phyloP scores from a whole-genome alignment of 2,888 invertebrate species.

The Drosophila anomalata region DNA sequence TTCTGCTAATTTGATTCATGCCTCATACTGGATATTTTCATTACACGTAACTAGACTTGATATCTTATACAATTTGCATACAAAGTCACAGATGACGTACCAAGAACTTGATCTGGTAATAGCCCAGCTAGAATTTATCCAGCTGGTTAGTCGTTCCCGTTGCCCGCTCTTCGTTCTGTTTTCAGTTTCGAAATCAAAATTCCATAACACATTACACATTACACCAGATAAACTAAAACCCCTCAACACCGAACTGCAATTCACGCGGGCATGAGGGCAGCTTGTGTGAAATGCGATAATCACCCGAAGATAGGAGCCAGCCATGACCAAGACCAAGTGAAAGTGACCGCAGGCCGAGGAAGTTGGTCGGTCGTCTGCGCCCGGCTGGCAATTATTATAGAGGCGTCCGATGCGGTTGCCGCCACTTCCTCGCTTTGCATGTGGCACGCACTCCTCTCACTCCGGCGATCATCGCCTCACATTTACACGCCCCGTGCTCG shows the following conservation, averaged over 20 bases:
- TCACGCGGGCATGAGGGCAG: slow-evolving; percentile 46
- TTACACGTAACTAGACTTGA: background rate
- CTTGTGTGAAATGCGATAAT: slow-evolving; percentile 57
- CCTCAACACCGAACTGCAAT: slow-evolving; percentile 19
- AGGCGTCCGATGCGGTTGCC: slow-evolving; percentile 16
- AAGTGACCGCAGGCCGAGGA: slow-evolving; percentile 55
- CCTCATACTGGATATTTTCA: background rate
- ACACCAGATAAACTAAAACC: slow-evolving; percentile 58
- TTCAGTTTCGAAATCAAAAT: slow-evolving; percentile 60
- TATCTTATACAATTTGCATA: background rate
- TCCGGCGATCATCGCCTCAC: slow-evolving; percentile 50
- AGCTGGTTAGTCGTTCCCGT: slow-evolving; percentile 56
- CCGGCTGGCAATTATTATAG: slow-evolving; percentile 44
- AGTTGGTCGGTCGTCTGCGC: slow-evolving; percentile 20
- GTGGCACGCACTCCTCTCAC: slow-evolving; percentile 38
- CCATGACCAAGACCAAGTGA: slow-evolving; percentile 78
- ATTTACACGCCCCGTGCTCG: slow-evolving; percentile 26
- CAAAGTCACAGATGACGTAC: slow-evolving; percentile 51
- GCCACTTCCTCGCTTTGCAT: slow-evolving; percentile 38
- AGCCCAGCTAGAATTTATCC: slow-evolving; percentile 38
- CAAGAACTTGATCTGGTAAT: slow-evolving; percentile 57
- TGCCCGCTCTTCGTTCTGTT: slow-evolving; percentile 45
- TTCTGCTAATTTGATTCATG: background rate
- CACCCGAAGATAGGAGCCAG: slow-evolving; percentile 18
- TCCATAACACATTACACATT: slow-evolving; percentile 69